Evolutionary conservation across 2,113 vertebrate species (phyloP).

Genomic region (Pyxicephalus adspersus): DNA sequence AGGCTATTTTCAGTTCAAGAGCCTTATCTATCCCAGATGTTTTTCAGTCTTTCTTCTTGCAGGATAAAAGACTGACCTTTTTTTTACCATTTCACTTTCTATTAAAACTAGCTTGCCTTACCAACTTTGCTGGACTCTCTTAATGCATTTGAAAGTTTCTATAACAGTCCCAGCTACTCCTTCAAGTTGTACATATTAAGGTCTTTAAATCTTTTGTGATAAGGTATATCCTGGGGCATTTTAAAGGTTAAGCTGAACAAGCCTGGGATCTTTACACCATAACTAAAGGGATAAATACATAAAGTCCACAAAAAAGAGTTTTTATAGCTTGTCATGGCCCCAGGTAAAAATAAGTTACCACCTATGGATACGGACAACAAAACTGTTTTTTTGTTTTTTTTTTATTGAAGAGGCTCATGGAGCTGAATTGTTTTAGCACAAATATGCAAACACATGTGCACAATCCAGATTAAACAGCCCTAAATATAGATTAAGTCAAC

Average conservation of each 20-base stretch:
- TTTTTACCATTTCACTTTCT: constrained; percentile 25
- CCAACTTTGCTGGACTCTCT: constrained; percentile 6
- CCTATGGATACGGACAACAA: background rate
- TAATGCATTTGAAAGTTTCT: constrained; percentile 30
- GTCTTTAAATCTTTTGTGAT: constrained; percentile 29
- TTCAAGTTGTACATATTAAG: constrained; percentile 17
- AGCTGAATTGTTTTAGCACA: constrained; percentile 1
- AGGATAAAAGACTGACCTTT: constrained; percentile 25
- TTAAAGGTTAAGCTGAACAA: constrained; percentile 41
- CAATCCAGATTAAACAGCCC: too few relatives aligned
- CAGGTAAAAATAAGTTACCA: constrained; percentile 23
- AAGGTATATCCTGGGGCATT: constrained; percentile 28
- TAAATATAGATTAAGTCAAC: too few relatives aligned
- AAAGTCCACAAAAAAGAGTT: constrained; percentile 3
- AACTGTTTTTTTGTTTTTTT: background rate
- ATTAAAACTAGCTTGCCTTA: constrained; percentile 10
- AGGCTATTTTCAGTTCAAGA: constrained; percentile 9
- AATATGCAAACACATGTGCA: background rate
- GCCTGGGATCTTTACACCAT: constrained; percentile 3
- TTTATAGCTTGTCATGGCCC: constrained; percentile 8
- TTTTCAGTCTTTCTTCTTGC: background rate
- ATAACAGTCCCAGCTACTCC: background rate
- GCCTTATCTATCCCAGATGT: constrained; percentile 42
- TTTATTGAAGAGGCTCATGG: background rate
- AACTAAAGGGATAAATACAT: constrained; percentile 42